Evolutionary conservation across 2,888 invertebrate species (phyloP).

Genomic region (Antitype chi): DNA sequence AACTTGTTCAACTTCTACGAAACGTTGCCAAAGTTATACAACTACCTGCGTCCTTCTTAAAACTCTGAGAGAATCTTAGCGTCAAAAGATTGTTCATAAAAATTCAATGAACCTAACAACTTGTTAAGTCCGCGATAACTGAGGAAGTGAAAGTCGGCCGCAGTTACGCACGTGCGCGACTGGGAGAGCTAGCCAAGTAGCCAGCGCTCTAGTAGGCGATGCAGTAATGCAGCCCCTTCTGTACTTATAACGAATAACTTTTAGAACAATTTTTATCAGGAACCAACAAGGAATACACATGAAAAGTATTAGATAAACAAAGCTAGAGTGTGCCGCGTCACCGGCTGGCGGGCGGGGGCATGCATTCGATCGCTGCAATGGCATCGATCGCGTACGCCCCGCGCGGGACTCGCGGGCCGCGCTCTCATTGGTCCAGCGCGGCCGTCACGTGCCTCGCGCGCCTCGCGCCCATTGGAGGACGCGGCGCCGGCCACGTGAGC

Average conservation of each 20-base stretch:
- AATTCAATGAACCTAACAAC: constrained; percentile 58
- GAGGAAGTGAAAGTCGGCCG: constrained; percentile 83
- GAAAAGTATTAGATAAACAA: constrained; percentile 83
- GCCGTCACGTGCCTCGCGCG: constrained; percentile 83
- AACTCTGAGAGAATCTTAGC: constrained; percentile 17
- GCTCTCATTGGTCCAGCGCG: constrained; percentile 69
- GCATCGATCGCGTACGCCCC: constrained; percentile 87
- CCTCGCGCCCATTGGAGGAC: constrained; percentile 77
- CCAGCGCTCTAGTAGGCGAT: constrained; percentile 38
- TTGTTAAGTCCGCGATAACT: constrained; percentile 61
- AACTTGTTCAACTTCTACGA: constrained; percentile 22
- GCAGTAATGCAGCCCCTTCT: constrained; percentile 33
- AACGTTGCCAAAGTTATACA: constrained; percentile 21
- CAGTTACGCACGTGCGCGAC: constrained; percentile 73
- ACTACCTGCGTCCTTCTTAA: constrained; percentile 1
- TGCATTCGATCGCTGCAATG: constrained; percentile 85
- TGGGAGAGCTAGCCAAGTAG: constrained; percentile 27
- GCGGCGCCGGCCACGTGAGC: constrained; percentile 84
- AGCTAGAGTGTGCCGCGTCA: constrained; percentile 78
- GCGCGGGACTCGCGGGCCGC: constrained; percentile 76
- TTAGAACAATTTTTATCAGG: constrained; percentile 46
- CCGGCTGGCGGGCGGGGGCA: constrained; percentile 78
- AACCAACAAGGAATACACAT: constrained; percentile 56
- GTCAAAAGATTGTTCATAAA: constrained; percentile 35
- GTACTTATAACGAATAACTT: constrained; percentile 38